Percentiles rank a stretch among this genome's conserved stretches.
These are phyloP conservation scores for Platypus cylindrus DNA, from an alignment of 2,888 invertebrate species.

Conservation along the genomic window DNA sequence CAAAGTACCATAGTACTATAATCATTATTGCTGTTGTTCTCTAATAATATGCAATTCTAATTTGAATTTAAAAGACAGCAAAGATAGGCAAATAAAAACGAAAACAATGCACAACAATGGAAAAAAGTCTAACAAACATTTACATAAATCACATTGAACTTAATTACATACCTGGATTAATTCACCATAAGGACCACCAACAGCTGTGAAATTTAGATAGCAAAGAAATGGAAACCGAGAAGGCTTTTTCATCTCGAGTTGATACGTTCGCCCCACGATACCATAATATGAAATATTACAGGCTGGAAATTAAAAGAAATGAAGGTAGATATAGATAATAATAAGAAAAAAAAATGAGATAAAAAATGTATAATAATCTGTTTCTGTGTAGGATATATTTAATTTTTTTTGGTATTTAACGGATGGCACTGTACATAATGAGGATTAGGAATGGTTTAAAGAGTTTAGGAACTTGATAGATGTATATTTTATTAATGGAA, in stretches of 20 bases:
- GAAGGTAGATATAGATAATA: too few species aligned
- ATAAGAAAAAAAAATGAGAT: too few species aligned
- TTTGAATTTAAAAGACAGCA: not conserved
- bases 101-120: not conserved
- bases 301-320: conserved; percentile 42
- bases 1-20: too few species aligned
- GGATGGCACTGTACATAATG: too few species aligned
- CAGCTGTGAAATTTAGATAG: conserved; percentile 72
- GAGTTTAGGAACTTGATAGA: too few species aligned
- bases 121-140: not conserved
- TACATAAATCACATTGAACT: conserved; percentile 2
- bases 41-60: too few species aligned
- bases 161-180: conserved; percentile 53
- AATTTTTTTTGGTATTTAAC: too few species aligned
- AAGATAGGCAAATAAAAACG: not conserved
- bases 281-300: conserved; percentile 78
- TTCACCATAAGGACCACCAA: conserved; percentile 59
- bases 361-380: too few species aligned
- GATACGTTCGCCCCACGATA: conserved; percentile 67
- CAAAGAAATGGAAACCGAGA: conserved; percentile 68
- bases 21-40: too few species aligned
- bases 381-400: too few species aligned
- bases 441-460: too few species aligned
- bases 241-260: conserved; percentile 63
- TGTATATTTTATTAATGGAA: too few species aligned